Conservation (phyloP, 1,140 invertebrate genomes). For the Diorhabda carinulata region DNA sequence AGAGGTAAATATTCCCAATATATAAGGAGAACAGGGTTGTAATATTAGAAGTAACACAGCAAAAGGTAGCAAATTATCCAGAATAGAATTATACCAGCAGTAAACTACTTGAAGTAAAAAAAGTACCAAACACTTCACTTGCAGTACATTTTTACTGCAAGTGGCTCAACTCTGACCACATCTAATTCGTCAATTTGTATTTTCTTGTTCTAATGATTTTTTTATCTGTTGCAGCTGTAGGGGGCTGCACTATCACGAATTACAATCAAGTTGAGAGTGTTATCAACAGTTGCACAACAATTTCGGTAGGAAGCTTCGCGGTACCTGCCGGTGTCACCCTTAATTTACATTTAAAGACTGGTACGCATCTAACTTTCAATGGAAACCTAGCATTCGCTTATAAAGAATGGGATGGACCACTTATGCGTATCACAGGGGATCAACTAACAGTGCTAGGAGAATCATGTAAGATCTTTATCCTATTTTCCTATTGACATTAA, state of each 20-base stretch:
- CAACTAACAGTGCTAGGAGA: background rate
- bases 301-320: background rate
- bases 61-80: too few relatives aligned
- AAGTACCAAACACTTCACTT: too few relatives aligned
- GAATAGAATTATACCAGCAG: too few relatives aligned
- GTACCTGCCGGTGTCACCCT: conserved; percentile 6
- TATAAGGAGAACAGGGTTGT: too few relatives aligned
- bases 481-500: too few relatives aligned
- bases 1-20: too few relatives aligned
- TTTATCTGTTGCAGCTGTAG: background rate
- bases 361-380: conserved; percentile 8
- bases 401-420: conserved; percentile 10
- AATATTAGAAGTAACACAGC: too few relatives aligned
- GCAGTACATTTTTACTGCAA: too few relatives aligned
- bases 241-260: background rate
- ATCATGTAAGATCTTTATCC: background rate
- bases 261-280: conserved; percentile 4
- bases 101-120: too few relatives aligned
- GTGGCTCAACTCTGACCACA: too few relatives aligned
- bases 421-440: conserved; percentile 1
- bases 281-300: background rate
- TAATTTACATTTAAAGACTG: background rate
- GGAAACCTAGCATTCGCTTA: background rate
- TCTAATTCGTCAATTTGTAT: too few relatives aligned
- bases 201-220: too few relatives aligned